phyloP scores from a whole-genome alignment of 2,113 vertebrate species.

The Galbula dea region DNA sequence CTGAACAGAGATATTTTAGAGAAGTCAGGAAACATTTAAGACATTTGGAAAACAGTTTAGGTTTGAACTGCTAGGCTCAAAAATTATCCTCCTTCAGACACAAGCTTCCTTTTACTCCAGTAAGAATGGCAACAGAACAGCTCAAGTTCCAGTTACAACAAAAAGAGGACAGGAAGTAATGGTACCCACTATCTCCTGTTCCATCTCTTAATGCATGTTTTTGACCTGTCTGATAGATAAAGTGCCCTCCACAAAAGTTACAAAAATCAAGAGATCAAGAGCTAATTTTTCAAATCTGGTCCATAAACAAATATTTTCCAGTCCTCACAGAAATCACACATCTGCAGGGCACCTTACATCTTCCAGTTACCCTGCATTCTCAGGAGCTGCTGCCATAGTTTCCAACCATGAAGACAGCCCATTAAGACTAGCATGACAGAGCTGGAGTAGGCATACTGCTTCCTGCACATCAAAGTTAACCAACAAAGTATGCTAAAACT shows the following conservation, averaged over 20 bases:
- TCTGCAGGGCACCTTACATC: fast-evolving
- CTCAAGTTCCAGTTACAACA: background rate
- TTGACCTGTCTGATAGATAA: background rate
- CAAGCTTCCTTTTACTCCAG: background rate
- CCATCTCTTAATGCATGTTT: background rate
- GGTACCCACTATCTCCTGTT: background rate
- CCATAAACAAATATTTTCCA: background rate
- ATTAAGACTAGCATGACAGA: background rate
- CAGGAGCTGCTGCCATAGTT: background rate
- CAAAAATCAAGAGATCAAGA: background rate
- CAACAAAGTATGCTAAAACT: background rate
- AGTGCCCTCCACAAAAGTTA: background rate
- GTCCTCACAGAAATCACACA: background rate
- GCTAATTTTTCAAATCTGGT: background rate
- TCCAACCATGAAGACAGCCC: background rate
- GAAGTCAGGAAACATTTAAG: background rate
- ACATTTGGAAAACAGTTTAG: background rate
- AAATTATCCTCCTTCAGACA: background rate
- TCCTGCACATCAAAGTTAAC: background rate
- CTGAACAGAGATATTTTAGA: background rate
- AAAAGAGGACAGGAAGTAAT: background rate
- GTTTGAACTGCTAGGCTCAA: background rate
- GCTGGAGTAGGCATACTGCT: background rate
- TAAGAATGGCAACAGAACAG: background rate
- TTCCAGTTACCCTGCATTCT: background rate